phyloP scores from a whole-genome alignment of 1,140 invertebrate genomes.

The Metaphire vulgaris region DNA sequence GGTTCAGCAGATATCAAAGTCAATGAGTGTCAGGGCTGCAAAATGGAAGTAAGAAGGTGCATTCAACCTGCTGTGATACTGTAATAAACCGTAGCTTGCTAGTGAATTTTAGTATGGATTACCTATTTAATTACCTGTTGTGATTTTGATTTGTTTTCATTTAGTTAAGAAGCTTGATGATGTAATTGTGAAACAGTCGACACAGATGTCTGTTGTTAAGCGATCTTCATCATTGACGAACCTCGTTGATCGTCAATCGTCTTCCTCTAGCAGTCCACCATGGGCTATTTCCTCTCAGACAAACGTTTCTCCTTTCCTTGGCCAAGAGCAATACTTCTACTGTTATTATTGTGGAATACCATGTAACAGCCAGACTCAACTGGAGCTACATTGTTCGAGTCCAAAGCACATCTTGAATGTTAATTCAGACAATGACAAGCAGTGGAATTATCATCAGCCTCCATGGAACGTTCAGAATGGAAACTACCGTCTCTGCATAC shows the following conservation, averaged over 20 bases:
- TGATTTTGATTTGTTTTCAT: too few species aligned
- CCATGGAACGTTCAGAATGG: background rate
- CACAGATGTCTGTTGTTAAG: too few species aligned
- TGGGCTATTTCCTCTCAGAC: background rate
- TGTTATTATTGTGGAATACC: conserved; percentile 1
- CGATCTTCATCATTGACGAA: background rate
- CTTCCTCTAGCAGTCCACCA: background rate
- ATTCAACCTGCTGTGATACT: too few species aligned
- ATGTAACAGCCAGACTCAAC: background rate
- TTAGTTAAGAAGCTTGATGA: too few species aligned
- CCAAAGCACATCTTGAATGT: conserved; percentile 8
- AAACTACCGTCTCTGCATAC: background rate
- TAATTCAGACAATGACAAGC: background rate
- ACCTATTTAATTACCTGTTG: too few species aligned
- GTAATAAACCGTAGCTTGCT: too few species aligned
- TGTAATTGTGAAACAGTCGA: too few species aligned
- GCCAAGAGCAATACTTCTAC: conserved; percentile 5
- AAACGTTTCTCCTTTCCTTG: background rate
- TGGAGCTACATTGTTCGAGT: background rate
- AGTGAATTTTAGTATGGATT: too few species aligned
- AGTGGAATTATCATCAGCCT: conserved; percentile 9
- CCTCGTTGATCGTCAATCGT: background rate
- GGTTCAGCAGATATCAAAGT: too few species aligned
- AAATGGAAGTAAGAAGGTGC: too few species aligned
- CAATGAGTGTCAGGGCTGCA: too few species aligned